These are phyloP conservation scores for Callopanchax toddi DNA, from an alignment of 2,113 vertebrate genomes.

Conservation along the genomic window DNA sequence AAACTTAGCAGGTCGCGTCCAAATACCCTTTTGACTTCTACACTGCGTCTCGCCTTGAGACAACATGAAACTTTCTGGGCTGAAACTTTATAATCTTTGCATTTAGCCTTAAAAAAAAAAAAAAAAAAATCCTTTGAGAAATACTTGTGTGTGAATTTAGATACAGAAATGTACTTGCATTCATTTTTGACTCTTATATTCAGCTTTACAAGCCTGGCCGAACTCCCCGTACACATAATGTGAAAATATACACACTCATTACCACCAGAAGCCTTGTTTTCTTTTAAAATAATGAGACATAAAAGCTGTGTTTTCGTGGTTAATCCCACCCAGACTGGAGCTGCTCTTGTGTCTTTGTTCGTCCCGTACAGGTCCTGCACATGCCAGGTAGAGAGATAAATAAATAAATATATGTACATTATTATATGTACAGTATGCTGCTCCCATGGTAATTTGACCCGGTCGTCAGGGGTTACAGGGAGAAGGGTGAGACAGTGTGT, in stretches of 20 bases:
- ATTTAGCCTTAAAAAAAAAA: slow-evolving; percentile 37
- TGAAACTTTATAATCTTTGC: slow-evolving; percentile 41
- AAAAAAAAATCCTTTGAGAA: slow-evolving; percentile 27
- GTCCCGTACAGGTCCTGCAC: slow-evolving; percentile 65
- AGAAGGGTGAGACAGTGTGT: slow-evolving; percentile 39
- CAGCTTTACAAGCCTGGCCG: slow-evolving; percentile 29
- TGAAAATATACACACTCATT: slow-evolving; percentile 63
- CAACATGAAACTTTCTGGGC: slow-evolving; percentile 32
- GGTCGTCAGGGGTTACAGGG: slow-evolving; percentile 48
- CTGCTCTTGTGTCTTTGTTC: slow-evolving; percentile 43
- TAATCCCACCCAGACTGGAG: slow-evolving; percentile 51
- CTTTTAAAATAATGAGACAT: slow-evolving; percentile 15
- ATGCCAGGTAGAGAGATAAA: slow-evolving; percentile 67
- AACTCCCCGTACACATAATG: slow-evolving; percentile 44
- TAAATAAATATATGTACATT: slow-evolving; percentile 80
- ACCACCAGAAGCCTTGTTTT: slow-evolving; percentile 37
- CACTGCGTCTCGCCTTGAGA: slow-evolving; percentile 16
- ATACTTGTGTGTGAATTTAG: slow-evolving; percentile 8
- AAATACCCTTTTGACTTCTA: slow-evolving; percentile 29
- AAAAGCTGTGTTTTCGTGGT: slow-evolving; percentile 50
- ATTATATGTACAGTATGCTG: slow-evolving; percentile 54
- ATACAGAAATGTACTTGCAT: slow-evolving; percentile 42
- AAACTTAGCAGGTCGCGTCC: slow-evolving; percentile 60
- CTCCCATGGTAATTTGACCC: slow-evolving; percentile 52
- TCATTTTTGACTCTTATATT: slow-evolving; percentile 30